A percentile compares a stretch with the other conserved stretches of the same genome.
phyloP scores from a whole-genome alignment of 2,797 vertebrate species.

The Rhinichthys osculus region DNA sequence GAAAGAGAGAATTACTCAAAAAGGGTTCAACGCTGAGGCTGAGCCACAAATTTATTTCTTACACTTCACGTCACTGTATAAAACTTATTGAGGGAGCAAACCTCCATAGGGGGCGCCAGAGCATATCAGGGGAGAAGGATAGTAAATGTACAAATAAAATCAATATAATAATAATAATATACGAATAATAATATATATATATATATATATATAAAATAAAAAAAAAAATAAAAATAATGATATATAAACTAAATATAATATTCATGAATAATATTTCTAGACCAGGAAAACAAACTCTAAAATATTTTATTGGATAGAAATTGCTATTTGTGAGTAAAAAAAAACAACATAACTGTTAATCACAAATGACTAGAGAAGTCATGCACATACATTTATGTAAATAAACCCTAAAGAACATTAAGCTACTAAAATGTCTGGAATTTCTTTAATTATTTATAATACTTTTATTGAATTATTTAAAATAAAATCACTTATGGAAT shows the following conservation, averaged over 20 bases:
- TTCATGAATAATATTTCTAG: neutral
- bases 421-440: too few relatives aligned
- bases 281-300: neutral
- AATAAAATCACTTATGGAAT: neutral
- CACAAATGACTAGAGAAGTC: neutral
- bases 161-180: neutral
- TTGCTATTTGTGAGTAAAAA: neutral
- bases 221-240: too few relatives aligned
- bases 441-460: neutral
- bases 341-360: neutral
- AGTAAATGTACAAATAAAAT: neutral
- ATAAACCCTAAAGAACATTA: too few relatives aligned
- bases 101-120: constrained; percentile 2
- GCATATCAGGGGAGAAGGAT: neutral
- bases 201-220: too few relatives aligned
- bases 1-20: constrained; percentile 55
- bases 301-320: neutral
- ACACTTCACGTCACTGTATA: neutral
- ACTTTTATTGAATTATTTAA: neutral
- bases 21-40: neutral
- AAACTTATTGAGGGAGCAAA: neutral
- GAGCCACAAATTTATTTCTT: neutral
- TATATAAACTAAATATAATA: too few relatives aligned
- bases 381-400: neutral
- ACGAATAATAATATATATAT: neutral